Evolutionary conservation across 2,888 invertebrate genomes (phyloP), one percentile per base, ranked within the genome.

Genomic region (Apocheima hispidaria): DNA sequence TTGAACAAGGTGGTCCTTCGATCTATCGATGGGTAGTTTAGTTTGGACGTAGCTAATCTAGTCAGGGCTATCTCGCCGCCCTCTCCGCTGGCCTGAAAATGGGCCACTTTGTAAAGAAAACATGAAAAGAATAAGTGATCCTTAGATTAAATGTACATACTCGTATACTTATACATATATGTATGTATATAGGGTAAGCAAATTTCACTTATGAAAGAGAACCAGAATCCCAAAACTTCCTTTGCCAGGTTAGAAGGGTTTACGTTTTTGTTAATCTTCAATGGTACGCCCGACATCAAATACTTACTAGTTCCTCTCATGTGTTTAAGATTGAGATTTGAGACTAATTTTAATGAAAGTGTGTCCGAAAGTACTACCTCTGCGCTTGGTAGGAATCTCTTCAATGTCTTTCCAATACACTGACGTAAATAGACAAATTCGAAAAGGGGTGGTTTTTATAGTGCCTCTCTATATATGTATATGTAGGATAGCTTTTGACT

Each of bases 281-380:
- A 20, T 33, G 35, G 23, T 49, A n/a, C 18, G 4, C 20, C 12
- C 12, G 20, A 20, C 51, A 51, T 51, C 51, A 51, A 51, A 51
- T 18, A 40, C 38, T 30, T 35, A 49, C 35, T 14, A 35, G 9
- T 30, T 18, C 12, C 40, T 28, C 51, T 41, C 40, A n/a, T 26
- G 35, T 21, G 16, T 30, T 20, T 33, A 40, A 36, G 28, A n/a
- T 26, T 46, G 48, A 46, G 44, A 54, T 36, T 26, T 46, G 48
- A 46, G 44, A 54, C 30, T 38, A 26, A 43, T 56, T 60, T 60
- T 59, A 63, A 63, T 59, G 48, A 59, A 59, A 56, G 36, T 59
- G 12, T 44, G 44, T 40, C 51, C 26, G 30, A 35, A 48, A 48
- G 38, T 52, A 41, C 48, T 33, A 14, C 54, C 54, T 36, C 30